phyloP scores from a whole-genome alignment of 2,113 vertebrate genomes.

The Calcarius ornatus region DNA sequence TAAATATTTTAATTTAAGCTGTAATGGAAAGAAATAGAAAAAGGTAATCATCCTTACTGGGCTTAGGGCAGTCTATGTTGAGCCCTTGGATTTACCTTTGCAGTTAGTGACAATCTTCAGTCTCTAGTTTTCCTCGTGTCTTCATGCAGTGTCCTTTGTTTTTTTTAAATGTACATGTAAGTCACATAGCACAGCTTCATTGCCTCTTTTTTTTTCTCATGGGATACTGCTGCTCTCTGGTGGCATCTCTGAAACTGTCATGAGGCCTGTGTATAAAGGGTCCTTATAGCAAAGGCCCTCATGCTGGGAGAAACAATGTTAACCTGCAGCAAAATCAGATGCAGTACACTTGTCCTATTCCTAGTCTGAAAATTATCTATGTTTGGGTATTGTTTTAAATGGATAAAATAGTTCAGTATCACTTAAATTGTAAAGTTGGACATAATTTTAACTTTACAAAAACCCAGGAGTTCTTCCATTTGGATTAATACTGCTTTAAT shows the following conservation, averaged over 20 bases:
- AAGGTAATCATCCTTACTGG: background rate
- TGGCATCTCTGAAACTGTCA: slow-evolving; percentile 16
- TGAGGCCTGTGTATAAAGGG: background rate
- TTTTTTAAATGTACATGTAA: background rate
- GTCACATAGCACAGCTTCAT: background rate
- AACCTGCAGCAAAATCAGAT: background rate
- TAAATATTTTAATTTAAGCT: background rate
- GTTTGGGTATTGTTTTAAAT: background rate
- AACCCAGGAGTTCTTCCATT: background rate
- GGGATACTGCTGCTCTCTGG: slow-evolving; percentile 47
- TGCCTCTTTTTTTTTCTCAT: background rate
- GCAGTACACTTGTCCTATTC: background rate
- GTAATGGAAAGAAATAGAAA: background rate
- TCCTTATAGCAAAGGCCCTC: background rate
- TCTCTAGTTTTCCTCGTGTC: background rate
- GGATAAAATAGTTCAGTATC: background rate
- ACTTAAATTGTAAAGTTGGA: background rate
- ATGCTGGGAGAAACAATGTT: background rate
- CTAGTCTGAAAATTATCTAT: background rate
- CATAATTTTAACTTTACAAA: background rate
- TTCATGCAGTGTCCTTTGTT: background rate
- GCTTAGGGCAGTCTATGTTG: background rate
- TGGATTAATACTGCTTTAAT: background rate
- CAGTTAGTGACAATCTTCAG: background rate
- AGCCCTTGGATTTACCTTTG: background rate